A percentile compares a stretch with the other conserved stretches of the same genome.
These are phyloP conservation scores for Dryadula phaetusa DNA, from an alignment of 2,888 invertebrate genomes.

Conservation along the genomic window DNA sequence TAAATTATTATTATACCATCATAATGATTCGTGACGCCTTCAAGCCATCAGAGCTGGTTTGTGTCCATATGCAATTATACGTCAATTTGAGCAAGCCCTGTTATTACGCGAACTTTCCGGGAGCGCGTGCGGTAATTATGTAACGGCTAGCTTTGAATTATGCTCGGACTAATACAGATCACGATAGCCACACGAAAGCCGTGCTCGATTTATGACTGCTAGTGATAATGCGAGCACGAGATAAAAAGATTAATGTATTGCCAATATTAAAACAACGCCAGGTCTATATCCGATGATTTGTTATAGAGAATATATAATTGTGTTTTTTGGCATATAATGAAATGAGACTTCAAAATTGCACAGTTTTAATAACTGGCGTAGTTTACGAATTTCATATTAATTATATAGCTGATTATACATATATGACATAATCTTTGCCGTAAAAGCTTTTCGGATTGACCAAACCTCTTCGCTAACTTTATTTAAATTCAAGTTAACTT, in stretches of 20 bases:
- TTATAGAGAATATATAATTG: too few relatives aligned
- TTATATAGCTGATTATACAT: too few relatives aligned
- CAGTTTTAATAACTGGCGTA: too few relatives aligned
- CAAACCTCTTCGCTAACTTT: too few relatives aligned
- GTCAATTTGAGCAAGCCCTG: slow-evolving; percentile 49
- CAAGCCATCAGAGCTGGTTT: slow-evolving; percentile 35
- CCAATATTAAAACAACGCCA: slow-evolving; percentile 31
- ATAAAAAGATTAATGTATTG: slow-evolving; percentile 52
- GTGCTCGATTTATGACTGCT: slow-evolving; percentile 59
- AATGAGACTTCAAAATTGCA: too few relatives aligned
- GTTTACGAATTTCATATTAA: too few relatives aligned
- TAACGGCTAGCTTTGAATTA: slow-evolving; percentile 61
- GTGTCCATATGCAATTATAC: slow-evolving; percentile 46
- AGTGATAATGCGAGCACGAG: slow-evolving; percentile 54
- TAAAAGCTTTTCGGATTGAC: too few relatives aligned
- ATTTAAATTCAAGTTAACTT: too few relatives aligned
- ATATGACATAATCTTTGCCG: too few relatives aligned
- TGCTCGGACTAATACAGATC: slow-evolving; percentile 62
- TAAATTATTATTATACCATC: slow-evolving; percentile 26
- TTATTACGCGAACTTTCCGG: slow-evolving; percentile 55
- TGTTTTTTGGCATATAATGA: too few relatives aligned
- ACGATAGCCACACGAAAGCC: slow-evolving; percentile 58
- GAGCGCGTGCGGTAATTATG: slow-evolving; percentile 58
- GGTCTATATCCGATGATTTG: background rate
- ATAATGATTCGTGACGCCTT: slow-evolving; percentile 34